Percentiles rank a stretch among this genome's conserved stretches.
These are phyloP conservation scores for Felis chaus DNA, from an alignment of 2,113 vertebrate species.

Conservation along the genomic window DNA sequence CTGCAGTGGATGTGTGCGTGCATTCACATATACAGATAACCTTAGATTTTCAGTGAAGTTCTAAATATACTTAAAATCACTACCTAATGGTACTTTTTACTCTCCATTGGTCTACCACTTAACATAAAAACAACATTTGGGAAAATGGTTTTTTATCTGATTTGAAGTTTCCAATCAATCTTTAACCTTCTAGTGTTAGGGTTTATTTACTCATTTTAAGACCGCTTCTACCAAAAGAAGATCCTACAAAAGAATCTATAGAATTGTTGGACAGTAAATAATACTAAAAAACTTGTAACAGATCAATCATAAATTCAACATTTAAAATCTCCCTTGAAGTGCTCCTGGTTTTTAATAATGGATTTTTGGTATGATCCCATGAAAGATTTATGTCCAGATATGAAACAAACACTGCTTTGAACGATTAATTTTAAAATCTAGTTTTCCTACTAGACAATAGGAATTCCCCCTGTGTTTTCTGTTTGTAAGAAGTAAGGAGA, in stretches of 20 bases:
- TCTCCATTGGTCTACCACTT: neutral
- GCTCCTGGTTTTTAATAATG: neutral
- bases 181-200: neutral
- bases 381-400: conserved; percentile 11
- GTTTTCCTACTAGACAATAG: conserved; percentile 11
- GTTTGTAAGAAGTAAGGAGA: neutral
- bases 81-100: neutral
- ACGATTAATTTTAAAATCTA: neutral
- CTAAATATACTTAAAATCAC: neutral
- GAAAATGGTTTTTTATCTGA: neutral
- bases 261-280: neutral
- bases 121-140: neutral
- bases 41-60: neutral
- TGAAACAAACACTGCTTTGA: conserved; percentile 33
- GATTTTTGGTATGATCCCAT: neutral
- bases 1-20: neutral
- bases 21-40: neutral
- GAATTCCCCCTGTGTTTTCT: neutral
- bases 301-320: neutral
- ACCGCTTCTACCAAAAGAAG: neutral
- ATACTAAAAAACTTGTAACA: conserved; percentile 18
- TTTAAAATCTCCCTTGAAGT: neutral
- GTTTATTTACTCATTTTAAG: conserved; percentile 9
- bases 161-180: neutral
- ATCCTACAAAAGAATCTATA: neutral